These are phyloP conservation scores for Megastigmus dorsalis DNA, from an alignment of 2,888 invertebrate genomes.

Conservation along the genomic window DNA sequence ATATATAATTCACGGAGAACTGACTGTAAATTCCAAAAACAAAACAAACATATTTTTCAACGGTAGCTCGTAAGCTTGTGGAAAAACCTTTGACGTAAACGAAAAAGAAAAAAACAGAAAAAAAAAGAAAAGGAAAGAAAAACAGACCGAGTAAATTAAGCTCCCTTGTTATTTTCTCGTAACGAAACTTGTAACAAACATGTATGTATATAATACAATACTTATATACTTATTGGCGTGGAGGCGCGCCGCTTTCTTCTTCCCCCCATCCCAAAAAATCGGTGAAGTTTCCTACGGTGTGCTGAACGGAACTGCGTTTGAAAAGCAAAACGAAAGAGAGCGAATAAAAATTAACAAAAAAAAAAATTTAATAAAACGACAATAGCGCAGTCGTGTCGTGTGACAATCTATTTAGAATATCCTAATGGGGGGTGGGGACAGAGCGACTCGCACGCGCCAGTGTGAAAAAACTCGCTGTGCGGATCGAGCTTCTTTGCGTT, in stretches of 20 bases:
- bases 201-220: slow-evolving; percentile 36
- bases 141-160: slow-evolving; percentile 40
- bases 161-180: slow-evolving; percentile 25
- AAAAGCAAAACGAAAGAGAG: neutral
- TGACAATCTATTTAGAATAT: slow-evolving; percentile 48
- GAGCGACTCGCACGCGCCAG: slow-evolving; percentile 48
- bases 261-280: no score
- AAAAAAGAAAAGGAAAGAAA: no score
- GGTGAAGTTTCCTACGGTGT: slow-evolving; percentile 43
- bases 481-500: slow-evolving; percentile 22
- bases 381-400: slow-evolving; percentile 23
- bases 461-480: slow-evolving; percentile 38
- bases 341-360: neutral
- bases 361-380: slow-evolving; percentile 14
- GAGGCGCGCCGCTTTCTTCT: slow-evolving; percentile 34
- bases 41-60: slow-evolving; percentile 52
- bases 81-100: slow-evolving; percentile 12
- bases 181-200: slow-evolving; percentile 1
- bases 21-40: slow-evolving; percentile 48
- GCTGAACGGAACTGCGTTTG: neutral
- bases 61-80: slow-evolving; percentile 41
- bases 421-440: slow-evolving; percentile 38
- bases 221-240: slow-evolving; percentile 18
- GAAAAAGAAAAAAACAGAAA: no score
- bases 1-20: slow-evolving; percentile 40